These are phyloP conservation scores for Pangasius macronema DNA, from an alignment of 2,797 vertebrate species.

Conservation along the genomic window DNA sequence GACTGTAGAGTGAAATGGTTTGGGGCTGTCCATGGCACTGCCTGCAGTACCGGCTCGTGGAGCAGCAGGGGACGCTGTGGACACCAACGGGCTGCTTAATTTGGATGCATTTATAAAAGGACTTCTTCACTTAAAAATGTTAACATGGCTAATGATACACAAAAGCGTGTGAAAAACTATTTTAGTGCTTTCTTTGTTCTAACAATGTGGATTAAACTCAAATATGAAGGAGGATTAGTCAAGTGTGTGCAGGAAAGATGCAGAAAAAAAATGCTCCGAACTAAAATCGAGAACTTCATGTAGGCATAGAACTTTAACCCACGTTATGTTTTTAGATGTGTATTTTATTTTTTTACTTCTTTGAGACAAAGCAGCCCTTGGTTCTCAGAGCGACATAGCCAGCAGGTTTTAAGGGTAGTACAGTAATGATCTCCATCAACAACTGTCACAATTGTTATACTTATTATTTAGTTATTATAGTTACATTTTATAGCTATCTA, in stretches of 20 bases:
- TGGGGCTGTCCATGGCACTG: constrained; percentile 85
- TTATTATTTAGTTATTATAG: no score
- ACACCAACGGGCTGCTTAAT: constrained; percentile 43
- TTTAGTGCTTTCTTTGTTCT: not conserved
- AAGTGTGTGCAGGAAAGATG: no score
- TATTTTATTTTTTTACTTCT: not conserved
- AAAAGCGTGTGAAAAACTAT: not conserved
- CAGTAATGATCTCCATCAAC: not conserved
- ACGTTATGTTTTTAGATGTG: not conserved
- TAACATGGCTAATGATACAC: not conserved
- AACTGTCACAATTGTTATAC: not conserved
- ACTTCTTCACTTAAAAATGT: not conserved
- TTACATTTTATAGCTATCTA: not conserved
- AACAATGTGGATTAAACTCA: not conserved
- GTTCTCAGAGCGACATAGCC: not conserved
- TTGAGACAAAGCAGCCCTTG: no score
- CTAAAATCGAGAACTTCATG: not conserved
- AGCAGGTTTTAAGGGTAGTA: not conserved
- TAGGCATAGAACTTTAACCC: no score
- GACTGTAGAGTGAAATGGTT: constrained; percentile 85
- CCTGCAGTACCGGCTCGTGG: constrained; percentile 79
- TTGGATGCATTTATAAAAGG: not conserved
- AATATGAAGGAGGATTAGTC: not conserved
- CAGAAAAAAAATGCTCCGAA: not conserved
- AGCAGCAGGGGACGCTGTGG: constrained; percentile 82